phyloP scores from a whole-genome alignment of 2,888 invertebrate genomes.

The Schizotus pectinicornis region DNA sequence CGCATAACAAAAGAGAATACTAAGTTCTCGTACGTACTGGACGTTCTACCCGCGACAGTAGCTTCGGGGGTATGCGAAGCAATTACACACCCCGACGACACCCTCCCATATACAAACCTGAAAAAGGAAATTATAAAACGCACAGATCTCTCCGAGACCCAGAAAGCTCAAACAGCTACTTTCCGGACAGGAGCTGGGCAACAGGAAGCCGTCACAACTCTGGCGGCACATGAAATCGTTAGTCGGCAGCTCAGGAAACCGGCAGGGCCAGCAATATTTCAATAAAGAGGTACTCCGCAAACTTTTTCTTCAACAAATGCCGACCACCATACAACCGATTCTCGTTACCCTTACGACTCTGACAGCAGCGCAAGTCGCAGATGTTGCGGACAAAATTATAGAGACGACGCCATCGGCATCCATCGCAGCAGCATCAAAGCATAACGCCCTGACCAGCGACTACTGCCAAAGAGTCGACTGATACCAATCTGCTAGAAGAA shows the following conservation, averaged over 20 bases:
- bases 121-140: slow-evolving; percentile 9
- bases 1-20: slow-evolving; percentile 34
- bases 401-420: slow-evolving; percentile 2
- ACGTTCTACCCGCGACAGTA: background rate
- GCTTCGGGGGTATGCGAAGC: background rate
- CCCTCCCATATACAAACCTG: slow-evolving; percentile 9
- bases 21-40: slow-evolving; percentile 31
- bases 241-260: no score
- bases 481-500: no score
- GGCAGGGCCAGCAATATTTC: no score
- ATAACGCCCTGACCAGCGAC: no score
- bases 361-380: background rate
- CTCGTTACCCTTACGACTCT: background rate
- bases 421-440: no score
- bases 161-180: slow-evolving; percentile 27
- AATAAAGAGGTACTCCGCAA: slow-evolving; percentile 1
- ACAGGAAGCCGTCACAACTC: slow-evolving; percentile 30
- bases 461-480: no score
- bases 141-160: slow-evolving; percentile 22
- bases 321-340: background rate
- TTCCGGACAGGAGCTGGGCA: slow-evolving; percentile 31
- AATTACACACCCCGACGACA: background rate
- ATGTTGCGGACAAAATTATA: slow-evolving; percentile 4
- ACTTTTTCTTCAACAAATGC: slow-evolving; percentile 6
- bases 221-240: slow-evolving; percentile 24